Evolutionary conservation across 2,113 vertebrate genomes (phyloP), one percentile per base, ranked within the genome.

Genomic region (Lasiurus cinereus): DNA sequence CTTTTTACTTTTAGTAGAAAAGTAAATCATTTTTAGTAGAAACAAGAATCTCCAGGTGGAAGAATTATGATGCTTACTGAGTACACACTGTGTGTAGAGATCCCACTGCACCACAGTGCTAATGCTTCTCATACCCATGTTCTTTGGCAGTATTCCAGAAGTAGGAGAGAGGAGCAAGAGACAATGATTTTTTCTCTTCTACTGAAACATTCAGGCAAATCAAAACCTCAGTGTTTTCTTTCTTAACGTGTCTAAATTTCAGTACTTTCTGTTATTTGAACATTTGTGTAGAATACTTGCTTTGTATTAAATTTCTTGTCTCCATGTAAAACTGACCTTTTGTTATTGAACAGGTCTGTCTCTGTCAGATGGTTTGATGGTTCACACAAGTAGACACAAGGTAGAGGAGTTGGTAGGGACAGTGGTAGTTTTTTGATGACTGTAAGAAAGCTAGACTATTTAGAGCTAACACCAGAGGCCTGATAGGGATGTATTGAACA

Each of bases 151-250:
- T 98, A 98, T 99, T 99, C 99, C 98, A 98, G 97, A 98, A 95
- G 69, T 88, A 79, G 88, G 72, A 96, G 96, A 96, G 97, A 97
- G 90, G 88, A 93, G 96, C 70, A 56, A 59, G 93, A 77, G 80
- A 52, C 64, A 83, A 66, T 12, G 19, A 9, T 87, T 91, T 83
- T 90, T 94, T 96, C 93, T 96, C 92, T 98, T 96, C 97, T 97
- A 87, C 93, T 96, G 94, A 97, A 94, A 98, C 97, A 97, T 96
- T 92, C 98, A 98, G 99, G 99, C 99, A 99, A 99, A 99, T 99
- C 98, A 97, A 98, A 98, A 98, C 97, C 95, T 98, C 98, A 98
- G 97, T 97, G 98, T 97, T 98, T 98, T 97, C 67, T 97, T 97
- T 98, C 95, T 97, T 98, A 98, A 97, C 96, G 97, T 98, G 98